phyloP scores from a whole-genome alignment of 2,888 invertebrate species.

The Chironomus riparius region DNA sequence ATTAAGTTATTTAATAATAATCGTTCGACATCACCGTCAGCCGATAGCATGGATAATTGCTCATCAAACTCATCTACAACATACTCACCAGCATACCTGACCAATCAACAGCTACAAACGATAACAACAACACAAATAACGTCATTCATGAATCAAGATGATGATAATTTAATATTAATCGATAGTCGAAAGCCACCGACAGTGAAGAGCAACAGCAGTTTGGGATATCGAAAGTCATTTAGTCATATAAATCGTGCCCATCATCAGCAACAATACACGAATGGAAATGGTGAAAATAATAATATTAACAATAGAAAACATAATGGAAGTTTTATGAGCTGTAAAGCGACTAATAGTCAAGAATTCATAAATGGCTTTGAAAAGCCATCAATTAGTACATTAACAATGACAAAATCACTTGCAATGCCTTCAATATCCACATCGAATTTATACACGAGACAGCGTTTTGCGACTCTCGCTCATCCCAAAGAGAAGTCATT shows the following conservation, averaged over 20 bases:
- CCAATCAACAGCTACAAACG: not conserved
- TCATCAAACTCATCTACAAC: constrained; percentile 22
- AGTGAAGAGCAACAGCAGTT: constrained; percentile 8
- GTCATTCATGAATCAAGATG: not conserved
- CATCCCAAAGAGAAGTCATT: constrained; percentile 28
- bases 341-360: constrained; percentile 10
- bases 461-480: constrained; percentile 28
- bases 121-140: not conserved
- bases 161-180: constrained; percentile 21
- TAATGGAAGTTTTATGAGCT: constrained; percentile 13
- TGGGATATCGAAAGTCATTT: constrained; percentile 29
- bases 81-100: constrained; percentile 16
- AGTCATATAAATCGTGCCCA: constrained; percentile 28
- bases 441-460: constrained; percentile 17
- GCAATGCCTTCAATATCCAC: constrained; percentile 19
- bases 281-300: constrained; percentile 4
- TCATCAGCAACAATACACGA: constrained; percentile 22
- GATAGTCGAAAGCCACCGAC: constrained; percentile 26
- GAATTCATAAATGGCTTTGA: constrained; percentile 22
- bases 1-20: constrained; percentile 34
- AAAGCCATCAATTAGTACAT: constrained; percentile 21
- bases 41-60: constrained; percentile 25
- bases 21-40: constrained; percentile 34
- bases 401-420: constrained; percentile 23
- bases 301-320: not conserved